Evolutionary conservation across 2,797 vertebrate genomes (phyloP), one percentile per base, ranked within the genome.

Genomic region (Syndactyla subalaris): DNA sequence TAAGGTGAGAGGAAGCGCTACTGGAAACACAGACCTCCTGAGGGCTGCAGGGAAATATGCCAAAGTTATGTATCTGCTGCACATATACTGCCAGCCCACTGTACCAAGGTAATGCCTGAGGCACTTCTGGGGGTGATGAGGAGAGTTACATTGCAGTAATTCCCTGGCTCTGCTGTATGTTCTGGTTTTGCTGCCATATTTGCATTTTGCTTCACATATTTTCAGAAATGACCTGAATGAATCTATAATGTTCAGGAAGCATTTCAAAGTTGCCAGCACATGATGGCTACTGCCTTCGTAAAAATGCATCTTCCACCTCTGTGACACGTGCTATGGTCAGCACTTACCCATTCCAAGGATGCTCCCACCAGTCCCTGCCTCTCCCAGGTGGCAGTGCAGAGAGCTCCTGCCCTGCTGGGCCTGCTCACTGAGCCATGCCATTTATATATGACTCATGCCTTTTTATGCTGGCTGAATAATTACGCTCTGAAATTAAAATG

Each of bases 331-430:
- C 8, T 14, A 5, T 17, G 23, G 15, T 12, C 27, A 77, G 34
- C n/a, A 66, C 21, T 16, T 32, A 5, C 34, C 34, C 36, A 29
- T 26, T 63, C n/a, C 1, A 0, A 76, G 71, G n/a, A 13, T 1
- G 1, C 1, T 89, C 27, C 30, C 26, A n/a, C 1, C 14, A 34
- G 68, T 13, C 2, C 26, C 20, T 1, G 1, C 10, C 48, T 62
- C 13, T 59, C 41, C 39, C 20, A 19, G 22, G 34, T 6, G 36
- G 20, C 46, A 59, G 27, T 27, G 27, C 26, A 46, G 38, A 38
- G 57, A 58, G 10, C 34, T 65, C 29, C 58, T 85, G 63, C 52
- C 29, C 62, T 92, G 59, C 23, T 72, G 26, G 21, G 6, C 15
- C 41, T 57, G 51, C n/a, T 66, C 19, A 19, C 21, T 18, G 14